A percentile compares a stretch with the other conserved stretches of the same genome.
Conservation (phyloP, 2,797 vertebrate species). For the Carapus acus region DNA sequence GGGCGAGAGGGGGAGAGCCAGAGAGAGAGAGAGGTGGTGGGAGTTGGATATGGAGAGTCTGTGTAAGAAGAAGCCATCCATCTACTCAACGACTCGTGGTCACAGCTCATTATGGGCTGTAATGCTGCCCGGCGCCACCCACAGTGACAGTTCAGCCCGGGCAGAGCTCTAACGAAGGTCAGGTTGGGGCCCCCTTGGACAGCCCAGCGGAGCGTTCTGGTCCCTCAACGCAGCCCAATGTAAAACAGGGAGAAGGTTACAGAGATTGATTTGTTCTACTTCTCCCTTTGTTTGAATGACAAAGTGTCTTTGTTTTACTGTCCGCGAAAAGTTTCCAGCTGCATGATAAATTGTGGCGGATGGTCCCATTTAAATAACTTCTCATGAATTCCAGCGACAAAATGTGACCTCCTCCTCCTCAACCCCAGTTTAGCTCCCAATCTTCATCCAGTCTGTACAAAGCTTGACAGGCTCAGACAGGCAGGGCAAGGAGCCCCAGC, state of each 20-base stretch:
- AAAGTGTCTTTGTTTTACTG: neutral
- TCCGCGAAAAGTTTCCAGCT: neutral
- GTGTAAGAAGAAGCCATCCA: constrained; percentile 62
- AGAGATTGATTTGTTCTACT: neutral
- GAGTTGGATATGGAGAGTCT: constrained; percentile 40
- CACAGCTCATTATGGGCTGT: constrained; percentile 69
- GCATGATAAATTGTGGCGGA: neutral
- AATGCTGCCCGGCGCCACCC: constrained; percentile 49
- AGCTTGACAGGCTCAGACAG: constrained; percentile 16
- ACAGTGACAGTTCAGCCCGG: constrained; percentile 28
- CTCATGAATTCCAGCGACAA: neutral
- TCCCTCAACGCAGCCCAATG: constrained; percentile 14
- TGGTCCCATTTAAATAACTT: neutral
- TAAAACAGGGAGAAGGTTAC: constrained; percentile 9
- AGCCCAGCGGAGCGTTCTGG: constrained; percentile 13
- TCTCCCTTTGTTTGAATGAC: neutral
- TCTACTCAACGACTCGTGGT: constrained; percentile 65
- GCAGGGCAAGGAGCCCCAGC: constrained; percentile 10
- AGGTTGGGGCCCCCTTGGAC: constrained; percentile 23
- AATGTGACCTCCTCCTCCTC: neutral
- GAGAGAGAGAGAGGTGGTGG: constrained; percentile 57
- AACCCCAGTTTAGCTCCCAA: constrained; percentile 1
- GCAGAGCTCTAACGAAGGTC: constrained; percentile 37
- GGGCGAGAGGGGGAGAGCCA: constrained; percentile 30
- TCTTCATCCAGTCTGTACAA: constrained; percentile 11